Evolutionary conservation across 1,140 invertebrate genomes (phyloP).

Genomic region (Rhyacophila brunnea): DNA sequence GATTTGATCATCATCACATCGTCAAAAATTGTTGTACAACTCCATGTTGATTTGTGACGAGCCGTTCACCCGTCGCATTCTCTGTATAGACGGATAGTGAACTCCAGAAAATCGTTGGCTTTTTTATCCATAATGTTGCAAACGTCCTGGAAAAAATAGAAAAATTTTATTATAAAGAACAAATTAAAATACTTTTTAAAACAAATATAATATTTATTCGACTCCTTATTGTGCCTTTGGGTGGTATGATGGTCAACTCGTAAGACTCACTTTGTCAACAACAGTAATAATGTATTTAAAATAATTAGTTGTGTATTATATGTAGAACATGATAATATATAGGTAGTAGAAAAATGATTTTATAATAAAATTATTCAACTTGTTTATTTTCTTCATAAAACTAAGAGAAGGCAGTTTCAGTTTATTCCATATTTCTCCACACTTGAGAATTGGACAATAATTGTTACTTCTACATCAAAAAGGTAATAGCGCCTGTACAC

Average conservation of each 20-base stretch:
- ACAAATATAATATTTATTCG: background rate
- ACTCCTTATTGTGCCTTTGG: background rate
- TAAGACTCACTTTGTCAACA: background rate
- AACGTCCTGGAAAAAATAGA: slow-evolving; percentile 25
- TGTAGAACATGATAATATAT: background rate
- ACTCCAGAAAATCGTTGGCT: slow-evolving; percentile 22
- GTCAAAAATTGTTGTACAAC: too few relatives aligned
- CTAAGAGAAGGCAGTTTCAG: too few relatives aligned
- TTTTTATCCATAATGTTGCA: slow-evolving; percentile 22
- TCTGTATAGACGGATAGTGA: slow-evolving; percentile 27
- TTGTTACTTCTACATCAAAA: too few relatives aligned
- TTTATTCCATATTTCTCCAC: too few relatives aligned
- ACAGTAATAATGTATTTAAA: background rate
- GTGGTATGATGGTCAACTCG: background rate
- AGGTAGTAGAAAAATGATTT: too few relatives aligned
- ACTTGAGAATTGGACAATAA: too few relatives aligned
- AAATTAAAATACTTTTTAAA: background rate
- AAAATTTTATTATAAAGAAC: slow-evolving; percentile 1
- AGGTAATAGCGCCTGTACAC: too few relatives aligned
- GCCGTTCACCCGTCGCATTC: slow-evolving; percentile 18
- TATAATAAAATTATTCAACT: too few relatives aligned
- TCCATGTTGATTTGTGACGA: too few relatives aligned
- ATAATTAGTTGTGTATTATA: background rate
- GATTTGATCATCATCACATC: too few relatives aligned
- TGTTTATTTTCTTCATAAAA: too few relatives aligned